Evolutionary conservation across 2,888 invertebrate genomes (phyloP).

Genomic region (Eubasilissa splendida): DNA sequence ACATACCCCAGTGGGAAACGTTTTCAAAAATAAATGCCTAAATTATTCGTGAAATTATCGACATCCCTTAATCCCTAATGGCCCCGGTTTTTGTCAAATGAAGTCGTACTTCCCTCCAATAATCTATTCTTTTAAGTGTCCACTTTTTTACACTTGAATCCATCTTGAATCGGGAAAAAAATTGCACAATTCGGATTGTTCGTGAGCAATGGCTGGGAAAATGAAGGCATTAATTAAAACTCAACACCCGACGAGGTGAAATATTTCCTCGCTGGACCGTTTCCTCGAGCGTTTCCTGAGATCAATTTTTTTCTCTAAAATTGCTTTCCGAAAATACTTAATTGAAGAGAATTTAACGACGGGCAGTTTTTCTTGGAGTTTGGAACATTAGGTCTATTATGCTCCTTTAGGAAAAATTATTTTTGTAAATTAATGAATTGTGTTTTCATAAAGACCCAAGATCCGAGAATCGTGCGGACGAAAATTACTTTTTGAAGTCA

Average conservation of each 20-base stretch:
- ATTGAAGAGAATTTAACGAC: slow-evolving; percentile 18
- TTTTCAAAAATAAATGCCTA: slow-evolving; percentile 34
- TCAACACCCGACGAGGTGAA: slow-evolving; percentile 42
- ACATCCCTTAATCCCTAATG: slow-evolving; percentile 15
- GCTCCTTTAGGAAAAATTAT: no score
- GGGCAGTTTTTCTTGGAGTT: neutral
- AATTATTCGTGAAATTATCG: slow-evolving; percentile 21
- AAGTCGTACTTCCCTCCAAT: slow-evolving; percentile 23
- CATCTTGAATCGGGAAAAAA: slow-evolving; percentile 48
- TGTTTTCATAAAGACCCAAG: no score
- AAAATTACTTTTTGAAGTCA: no score
- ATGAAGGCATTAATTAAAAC: slow-evolving; percentile 57
- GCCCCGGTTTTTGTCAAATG: slow-evolving; percentile 15
- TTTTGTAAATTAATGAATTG: no score
- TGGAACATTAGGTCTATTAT: slow-evolving; percentile 12
- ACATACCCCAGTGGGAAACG: no score
- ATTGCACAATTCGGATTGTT: slow-evolving; percentile 54
- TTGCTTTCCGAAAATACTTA: slow-evolving; percentile 15
- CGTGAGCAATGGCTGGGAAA: slow-evolving; percentile 55
- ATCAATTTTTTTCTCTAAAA: slow-evolving; percentile 6
- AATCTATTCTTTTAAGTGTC: slow-evolving; percentile 32
- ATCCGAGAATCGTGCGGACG: no score
- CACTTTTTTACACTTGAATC: slow-evolving; percentile 54
- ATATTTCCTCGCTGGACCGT: slow-evolving; percentile 3
- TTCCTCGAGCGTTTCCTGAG: slow-evolving; percentile 4